Percentiles rank a stretch among this genome's conserved stretches.
Conservation (phyloP, 92 coral and sea anemone species). For the Bergia sp. region DNA sequence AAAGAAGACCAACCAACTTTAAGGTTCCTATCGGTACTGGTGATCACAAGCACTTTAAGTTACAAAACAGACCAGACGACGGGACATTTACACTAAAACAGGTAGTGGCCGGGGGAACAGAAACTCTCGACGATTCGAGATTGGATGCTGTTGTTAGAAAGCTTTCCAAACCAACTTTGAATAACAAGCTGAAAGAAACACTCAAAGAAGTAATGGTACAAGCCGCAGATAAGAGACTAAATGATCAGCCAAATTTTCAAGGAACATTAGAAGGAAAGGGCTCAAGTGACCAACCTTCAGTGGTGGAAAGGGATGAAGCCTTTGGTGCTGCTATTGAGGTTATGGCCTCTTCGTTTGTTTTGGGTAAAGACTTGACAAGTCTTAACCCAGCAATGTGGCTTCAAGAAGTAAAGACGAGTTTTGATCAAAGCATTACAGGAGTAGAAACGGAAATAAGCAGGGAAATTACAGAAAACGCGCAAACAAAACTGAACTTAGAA, state of each 20-base stretch:
- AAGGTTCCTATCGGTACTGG: conserved; percentile 43
- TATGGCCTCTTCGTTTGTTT: conserved; percentile 41
- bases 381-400: conserved; percentile 43
- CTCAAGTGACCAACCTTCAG: not conserved
- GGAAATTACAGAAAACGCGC: not conserved
- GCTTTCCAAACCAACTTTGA: not conserved
- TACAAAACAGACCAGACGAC: conserved; percentile 14
- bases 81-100: conserved; percentile 26
- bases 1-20: not conserved
- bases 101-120: not conserved
- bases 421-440: conserved; percentile 18
- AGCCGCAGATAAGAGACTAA: not conserved
- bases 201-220: not conserved
- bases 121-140: conserved; percentile 10
- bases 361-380: not conserved
- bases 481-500: conserved; percentile 42
- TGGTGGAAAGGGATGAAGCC: conserved; percentile 22
- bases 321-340: conserved; percentile 41
- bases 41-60: conserved; percentile 28
- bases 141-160: not conserved
- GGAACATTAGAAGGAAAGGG: not conserved
- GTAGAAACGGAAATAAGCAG: not conserved
- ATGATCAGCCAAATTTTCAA: conserved; percentile 40
- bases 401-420: not conserved
- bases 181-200: not conserved